Evolutionary conservation across 2,888 invertebrate genomes (phyloP).

Genomic region (Drosophila macrospina): DNA sequence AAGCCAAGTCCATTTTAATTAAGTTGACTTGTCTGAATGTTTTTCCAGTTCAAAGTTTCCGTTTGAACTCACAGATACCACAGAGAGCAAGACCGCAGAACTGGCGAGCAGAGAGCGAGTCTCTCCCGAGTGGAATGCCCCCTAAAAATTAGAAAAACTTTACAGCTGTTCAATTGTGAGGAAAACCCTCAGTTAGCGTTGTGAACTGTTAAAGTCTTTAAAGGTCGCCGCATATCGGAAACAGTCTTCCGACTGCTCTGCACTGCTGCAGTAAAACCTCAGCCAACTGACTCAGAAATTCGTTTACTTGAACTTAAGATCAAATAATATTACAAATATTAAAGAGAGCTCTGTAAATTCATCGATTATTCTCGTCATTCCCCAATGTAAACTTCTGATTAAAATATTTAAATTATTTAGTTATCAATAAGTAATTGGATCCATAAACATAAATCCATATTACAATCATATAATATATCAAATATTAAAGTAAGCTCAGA

Average conservation of each 20-base stretch:
- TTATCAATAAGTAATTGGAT: no score
- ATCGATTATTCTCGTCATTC: no score
- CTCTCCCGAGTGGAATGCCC: conserved; percentile 8
- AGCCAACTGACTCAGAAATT: background rate
- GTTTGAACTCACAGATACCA: conserved; percentile 25
- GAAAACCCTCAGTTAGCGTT: conserved; percentile 19
- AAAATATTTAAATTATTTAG: no score
- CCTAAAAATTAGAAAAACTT: conserved; percentile 17
- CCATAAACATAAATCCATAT: no score
- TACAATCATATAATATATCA: no score
- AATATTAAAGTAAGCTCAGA: no score
- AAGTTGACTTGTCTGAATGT: conserved; percentile 53
- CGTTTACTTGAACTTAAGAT: no score
- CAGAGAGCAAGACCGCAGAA: conserved; percentile 1
- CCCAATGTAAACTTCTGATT: no score
- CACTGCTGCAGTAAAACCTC: background rate
- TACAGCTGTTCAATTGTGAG: conserved; percentile 32
- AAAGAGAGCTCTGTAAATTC: no score
- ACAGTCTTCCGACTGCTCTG: background rate
- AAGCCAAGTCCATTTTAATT: conserved; percentile 63
- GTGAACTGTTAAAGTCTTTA: background rate
- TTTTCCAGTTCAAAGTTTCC: conserved; percentile 36
- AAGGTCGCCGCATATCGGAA: conserved; percentile 7
- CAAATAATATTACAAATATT: no score
- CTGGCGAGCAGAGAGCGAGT: conserved; percentile 1